Conservation (phyloP, 2,888 invertebrate genomes). For the Himalopsyche kuldschensis region DNA sequence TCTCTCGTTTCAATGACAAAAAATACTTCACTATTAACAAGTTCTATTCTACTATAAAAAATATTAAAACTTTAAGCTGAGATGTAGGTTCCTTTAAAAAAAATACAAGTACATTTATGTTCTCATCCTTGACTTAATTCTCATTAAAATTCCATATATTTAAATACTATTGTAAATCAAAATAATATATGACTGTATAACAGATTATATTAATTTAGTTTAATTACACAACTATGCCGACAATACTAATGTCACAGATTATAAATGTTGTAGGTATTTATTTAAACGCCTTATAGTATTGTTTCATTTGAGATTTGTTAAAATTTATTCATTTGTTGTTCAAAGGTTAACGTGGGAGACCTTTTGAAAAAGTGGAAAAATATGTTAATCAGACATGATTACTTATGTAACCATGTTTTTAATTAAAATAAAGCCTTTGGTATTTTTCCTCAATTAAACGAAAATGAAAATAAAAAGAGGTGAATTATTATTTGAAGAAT, state of each 20-base stretch:
- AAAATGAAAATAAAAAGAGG: background rate
- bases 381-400: slow-evolving; percentile 18
- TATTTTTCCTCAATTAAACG: background rate
- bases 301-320: background rate
- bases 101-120: too few species aligned
- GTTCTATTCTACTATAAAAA: too few species aligned
- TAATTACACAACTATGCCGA: too few species aligned
- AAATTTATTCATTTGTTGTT: slow-evolving; percentile 2
- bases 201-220: too few species aligned
- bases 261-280: background rate
- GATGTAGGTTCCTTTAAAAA: too few species aligned
- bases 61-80: too few species aligned
- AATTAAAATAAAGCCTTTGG: slow-evolving; percentile 22
- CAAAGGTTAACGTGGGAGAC: background rate
- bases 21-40: too few species aligned
- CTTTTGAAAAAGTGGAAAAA: slow-evolving; percentile 23
- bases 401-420: slow-evolving; percentile 23
- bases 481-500: background rate
- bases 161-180: too few species aligned
- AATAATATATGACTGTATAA: too few species aligned
- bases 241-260: background rate
- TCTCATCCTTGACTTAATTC: too few species aligned
- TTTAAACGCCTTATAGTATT: background rate
- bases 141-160: too few species aligned
- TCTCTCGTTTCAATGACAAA: too few species aligned